Base-by-base conservation (phyloP, 2,113 vertebrate genomes). In the Heloderma charlesbogerti region DNA sequence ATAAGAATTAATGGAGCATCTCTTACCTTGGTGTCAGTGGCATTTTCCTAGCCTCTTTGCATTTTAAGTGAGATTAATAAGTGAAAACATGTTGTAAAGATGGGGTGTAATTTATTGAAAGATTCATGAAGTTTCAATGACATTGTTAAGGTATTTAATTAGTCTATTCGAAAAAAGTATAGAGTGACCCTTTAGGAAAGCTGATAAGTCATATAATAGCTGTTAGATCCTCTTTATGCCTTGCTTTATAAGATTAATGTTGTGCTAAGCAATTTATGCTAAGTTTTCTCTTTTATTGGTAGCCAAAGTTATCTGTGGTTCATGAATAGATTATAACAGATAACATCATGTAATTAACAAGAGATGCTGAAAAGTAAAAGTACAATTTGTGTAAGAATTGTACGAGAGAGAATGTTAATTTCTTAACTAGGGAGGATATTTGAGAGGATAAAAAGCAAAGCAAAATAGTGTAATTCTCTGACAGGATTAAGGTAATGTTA, bases 301-400 rank as follows among this genome's bases (percentile, higher is more conserved):
- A 97, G 96, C 96, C 96, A 97, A 97, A 98, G 97, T 98, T 98
- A 97, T 97, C 98, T 98, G 92, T 95, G 95, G 95, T 97, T 97
- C 93, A 95, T 97, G 97, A 99, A 98, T 98, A 98, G 99, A 99
- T 99, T 99, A 99, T 96, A 96, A 95, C 94, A 96, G 98, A 99
- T 99, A 98, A 96, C 97, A 98, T 99, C 99, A 98, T 98, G 97
- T 98, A 98, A 98, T 98, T 99, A 98, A 98, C 98, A 98, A 98
- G 98, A 98, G 98, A 98, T 98, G 96, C 96, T 94, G 97, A 98
- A 98, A 98, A 97, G 96, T 97, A 97, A 96, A 97, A 97, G 96
- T 97, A 97, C 96, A 98, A 97, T 99, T 98, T 98, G 95, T 98
- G 95, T 97, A 97, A 98, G 98, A 98, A 98, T 98, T 97, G 97